Percentiles rank a stretch among this genome's conserved stretches.
Evolutionary conservation across 92 coral and sea anemone genomes (phyloP).

Genomic region (Phenganax marumi): DNA sequence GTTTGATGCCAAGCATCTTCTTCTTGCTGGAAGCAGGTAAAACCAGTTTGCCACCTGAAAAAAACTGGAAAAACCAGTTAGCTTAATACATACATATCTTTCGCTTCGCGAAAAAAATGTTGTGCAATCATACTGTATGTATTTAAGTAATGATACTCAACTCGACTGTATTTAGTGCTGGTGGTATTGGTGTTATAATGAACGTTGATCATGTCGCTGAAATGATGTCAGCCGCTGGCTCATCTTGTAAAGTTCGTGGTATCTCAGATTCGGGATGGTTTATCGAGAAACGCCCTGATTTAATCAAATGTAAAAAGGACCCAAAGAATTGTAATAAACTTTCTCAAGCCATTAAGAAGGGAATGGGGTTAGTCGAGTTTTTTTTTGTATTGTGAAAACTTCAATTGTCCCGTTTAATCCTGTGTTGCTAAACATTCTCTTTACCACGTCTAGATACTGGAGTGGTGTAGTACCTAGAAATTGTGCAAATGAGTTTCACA

Average conservation of each 20-base stretch:
- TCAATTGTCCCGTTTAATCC: not conserved
- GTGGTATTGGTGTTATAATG: slow-evolving; percentile 43
- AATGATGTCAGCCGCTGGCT: slow-evolving; percentile 33
- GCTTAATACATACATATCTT: not conserved
- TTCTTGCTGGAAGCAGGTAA: slow-evolving; percentile 97
- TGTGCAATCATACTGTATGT: no score
- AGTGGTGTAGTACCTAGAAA: slow-evolving; percentile 76
- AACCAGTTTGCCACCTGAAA: not conserved
- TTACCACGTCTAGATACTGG: slow-evolving; percentile 69
- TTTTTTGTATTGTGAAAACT: not conserved
- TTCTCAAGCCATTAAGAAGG: slow-evolving; percentile 44
- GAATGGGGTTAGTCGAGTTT: slow-evolving; percentile 66
- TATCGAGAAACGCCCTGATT: slow-evolving; percentile 18
- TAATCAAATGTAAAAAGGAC: slow-evolving; percentile 11
- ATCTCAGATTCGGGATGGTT: slow-evolving; percentile 41
- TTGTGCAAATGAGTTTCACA: slow-evolving; percentile 62
- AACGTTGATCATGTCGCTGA: slow-evolving; percentile 39
- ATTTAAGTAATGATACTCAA: no score
- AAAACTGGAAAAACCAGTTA: not conserved
- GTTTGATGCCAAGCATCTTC: slow-evolving; percentile 61
- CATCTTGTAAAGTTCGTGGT: slow-evolving; percentile 30
- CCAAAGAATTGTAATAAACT: slow-evolving; percentile 12
- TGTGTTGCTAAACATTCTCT: not conserved
- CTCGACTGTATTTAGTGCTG: slow-evolving; percentile 13
- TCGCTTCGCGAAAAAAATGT: not conserved